Evolutionary conservation across 2,113 vertebrate genomes (phyloP), one percentile per base, ranked within the genome.

Genomic region (Petroica traversi): DNA sequence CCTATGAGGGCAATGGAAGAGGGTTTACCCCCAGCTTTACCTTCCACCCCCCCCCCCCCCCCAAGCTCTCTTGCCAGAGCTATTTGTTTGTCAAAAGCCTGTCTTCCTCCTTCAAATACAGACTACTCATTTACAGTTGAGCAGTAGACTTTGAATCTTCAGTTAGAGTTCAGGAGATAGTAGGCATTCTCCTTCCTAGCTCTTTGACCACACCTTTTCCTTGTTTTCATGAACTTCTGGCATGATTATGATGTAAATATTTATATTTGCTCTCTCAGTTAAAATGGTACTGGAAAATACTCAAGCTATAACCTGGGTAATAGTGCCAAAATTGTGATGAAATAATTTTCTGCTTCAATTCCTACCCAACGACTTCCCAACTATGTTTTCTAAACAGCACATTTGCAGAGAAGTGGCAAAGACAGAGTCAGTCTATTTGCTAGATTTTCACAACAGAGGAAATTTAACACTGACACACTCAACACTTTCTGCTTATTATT

Each of bases 1-100:
- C 10, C 19, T 77, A 7, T 3, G 3, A 73, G 25, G 14, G 14
- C 20, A 58, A 31, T 25, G 38, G 25, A 67, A 7, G 18, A 75
- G 4, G 4, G 2, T 64, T 79, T 85, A 68, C 5, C 1, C 4
- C 0, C 28, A 73, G 11, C 12, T 76, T 73, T 12, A 54, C 40
- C 19, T 23, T 67, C 5, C 19, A 19, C 7, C 8, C 8, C 4
- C 7, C 2, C 19, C 7, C 8, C 8, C 4, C 7, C 2, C 1
- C 20, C 43, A 31, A 61, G 8, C 14, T 84, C 19, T 54, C 45
- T 64, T 72, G 14, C 14, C 5, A 26, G 52, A 85, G 11, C 5
- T 48, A 61, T 18, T 51, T 59, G 23, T 20, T 86, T 73, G 23
- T 52, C 19, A 33, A 61, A 93, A 80, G 12, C 5, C 19, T 66